Conservation (phyloP, 2,797 vertebrate species). For the Eospalax fontanierii region DNA sequence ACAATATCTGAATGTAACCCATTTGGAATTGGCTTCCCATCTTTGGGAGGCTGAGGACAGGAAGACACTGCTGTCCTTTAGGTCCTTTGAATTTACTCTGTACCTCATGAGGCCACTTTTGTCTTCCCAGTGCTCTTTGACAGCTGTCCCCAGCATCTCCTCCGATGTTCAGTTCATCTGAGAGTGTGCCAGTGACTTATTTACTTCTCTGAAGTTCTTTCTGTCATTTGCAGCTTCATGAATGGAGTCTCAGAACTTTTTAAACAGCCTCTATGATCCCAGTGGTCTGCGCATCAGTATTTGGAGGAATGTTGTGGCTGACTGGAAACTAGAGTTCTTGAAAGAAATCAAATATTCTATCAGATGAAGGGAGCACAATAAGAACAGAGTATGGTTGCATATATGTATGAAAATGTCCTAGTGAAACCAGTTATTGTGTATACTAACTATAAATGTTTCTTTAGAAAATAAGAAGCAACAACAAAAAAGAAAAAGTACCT, state of each 20-base stretch:
- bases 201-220: background rate
- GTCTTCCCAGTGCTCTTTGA: background rate
- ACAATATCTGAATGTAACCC: background rate
- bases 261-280: conserved; percentile 2
- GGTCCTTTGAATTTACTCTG: background rate
- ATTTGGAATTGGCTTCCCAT: background rate
- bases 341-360: conserved; percentile 2
- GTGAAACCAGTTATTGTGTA: background rate
- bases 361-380: conserved; percentile 1
- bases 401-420: background rate
- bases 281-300: background rate
- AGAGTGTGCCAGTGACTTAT: background rate
- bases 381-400: background rate
- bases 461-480: background rate
- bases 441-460: background rate
- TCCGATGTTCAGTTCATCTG: background rate
- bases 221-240: background rate
- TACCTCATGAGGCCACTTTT: background rate
- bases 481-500: background rate
- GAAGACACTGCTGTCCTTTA: background rate
- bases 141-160: background rate
- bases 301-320: background rate
- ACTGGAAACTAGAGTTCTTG: conserved; percentile 7
- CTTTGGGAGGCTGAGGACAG: background rate
- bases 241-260: background rate